A percentile compares a stretch with the other conserved stretches of the same genome.
phyloP scores from a whole-genome alignment of 2,888 invertebrate genomes.

The Congeria kusceri region DNA sequence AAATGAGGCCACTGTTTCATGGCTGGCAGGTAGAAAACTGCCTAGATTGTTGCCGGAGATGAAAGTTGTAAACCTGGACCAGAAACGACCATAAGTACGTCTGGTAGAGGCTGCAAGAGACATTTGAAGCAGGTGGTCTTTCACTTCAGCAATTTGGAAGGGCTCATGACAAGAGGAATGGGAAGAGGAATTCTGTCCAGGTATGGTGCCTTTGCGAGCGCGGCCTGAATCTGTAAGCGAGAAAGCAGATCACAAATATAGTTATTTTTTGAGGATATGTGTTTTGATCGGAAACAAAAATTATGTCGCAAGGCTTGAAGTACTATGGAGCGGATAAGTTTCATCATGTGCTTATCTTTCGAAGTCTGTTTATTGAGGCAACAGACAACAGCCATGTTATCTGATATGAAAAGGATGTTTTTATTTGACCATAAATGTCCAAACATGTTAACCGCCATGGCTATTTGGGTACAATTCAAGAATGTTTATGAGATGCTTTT shows the following conservation, averaged over 20 bases:
- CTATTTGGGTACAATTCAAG: conserved; percentile 44
- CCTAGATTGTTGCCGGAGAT: neutral
- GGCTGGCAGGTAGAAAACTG: conserved; percentile 11
- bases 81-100: conserved; percentile 12
- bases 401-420: conserved; percentile 39
- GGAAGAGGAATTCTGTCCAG: conserved; percentile 18
- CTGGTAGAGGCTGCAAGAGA: conserved; percentile 7
- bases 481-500: conserved; percentile 34
- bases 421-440: conserved; percentile 23
- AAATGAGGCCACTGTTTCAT: conserved; percentile 17
- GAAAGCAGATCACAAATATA: conserved; percentile 37
- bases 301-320: conserved; percentile 27
- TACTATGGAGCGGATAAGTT: conserved; percentile 34
- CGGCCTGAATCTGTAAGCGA: conserved; percentile 35
- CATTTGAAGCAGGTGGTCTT: neutral
- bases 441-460: conserved; percentile 32
- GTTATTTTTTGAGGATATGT: conserved; percentile 26
- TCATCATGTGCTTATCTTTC: conserved; percentile 43
- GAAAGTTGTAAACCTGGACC: conserved; percentile 14
- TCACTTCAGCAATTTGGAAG: conserved; percentile 12
- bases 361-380: conserved; percentile 35
- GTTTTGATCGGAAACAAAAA: conserved; percentile 28
- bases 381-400: conserved; percentile 31
- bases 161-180: conserved; percentile 27
- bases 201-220: conserved; percentile 16